Evolutionary conservation across 2,888 invertebrate species (phyloP), one percentile per base, ranked within the genome.

Genomic region (Sminthurides aquaticus): DNA sequence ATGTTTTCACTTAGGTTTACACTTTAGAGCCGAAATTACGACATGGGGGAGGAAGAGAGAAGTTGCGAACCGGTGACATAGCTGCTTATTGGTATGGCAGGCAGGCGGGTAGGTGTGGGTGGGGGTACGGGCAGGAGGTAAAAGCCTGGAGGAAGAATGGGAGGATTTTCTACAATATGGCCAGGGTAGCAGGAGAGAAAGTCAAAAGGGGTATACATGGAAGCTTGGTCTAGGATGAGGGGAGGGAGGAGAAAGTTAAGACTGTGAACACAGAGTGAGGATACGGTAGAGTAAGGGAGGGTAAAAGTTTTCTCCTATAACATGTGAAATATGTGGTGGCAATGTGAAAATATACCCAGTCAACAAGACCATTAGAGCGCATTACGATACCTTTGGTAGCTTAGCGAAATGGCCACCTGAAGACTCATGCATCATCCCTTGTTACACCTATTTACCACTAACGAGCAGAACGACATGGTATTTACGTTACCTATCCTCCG

Each of bases 371-470:
- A 64, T 64, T 64, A 64, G 28, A 11, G 49, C 49, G 52, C 64
- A 64, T 58, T 58, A 64, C 49, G 43, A 57, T 52, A 28, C 59
- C 52, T 64, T 56, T 27, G 24, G 29, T n/a, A 64, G 64, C 57
- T 49, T 58, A 63, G 34, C 27, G n/a, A 55, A 65, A 65, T 61
- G 65, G 65, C 56, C 65, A 65, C 65, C 65, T 65, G 61, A 65
- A 65, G 65, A 65, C 65, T 56, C 43, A 65, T 65, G 60, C 29
- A 65, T 65, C 65, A 65, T 65, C 52, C 27, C 43, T 60, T 56
- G 57, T 56, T 54, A 34, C 62, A 55, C 55, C 48, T 34, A 34
- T 34, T 34, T 34, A 34, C 43, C 43, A 34, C 43, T 34, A 34
- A 34, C 43, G 43, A 34, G 43, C 43, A 34, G 43, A 34, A 34